phyloP scores from a whole-genome alignment of 2,113 vertebrate genomes.

The Lanius collurio region DNA sequence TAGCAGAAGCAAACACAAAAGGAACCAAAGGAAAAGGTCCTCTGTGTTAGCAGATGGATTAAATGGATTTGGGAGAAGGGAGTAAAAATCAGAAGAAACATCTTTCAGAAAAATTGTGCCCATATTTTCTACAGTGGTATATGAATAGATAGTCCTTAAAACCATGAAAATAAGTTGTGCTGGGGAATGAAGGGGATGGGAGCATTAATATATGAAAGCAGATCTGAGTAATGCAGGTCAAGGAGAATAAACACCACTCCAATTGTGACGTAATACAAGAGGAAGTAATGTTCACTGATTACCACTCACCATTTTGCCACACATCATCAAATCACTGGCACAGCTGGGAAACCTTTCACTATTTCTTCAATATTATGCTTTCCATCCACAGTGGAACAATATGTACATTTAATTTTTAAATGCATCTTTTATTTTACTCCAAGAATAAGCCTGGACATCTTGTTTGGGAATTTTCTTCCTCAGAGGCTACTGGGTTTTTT shows the following conservation, averaged over 20 bases:
- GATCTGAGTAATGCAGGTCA: not conserved
- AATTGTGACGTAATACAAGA: not conserved
- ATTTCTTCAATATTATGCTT: not conserved
- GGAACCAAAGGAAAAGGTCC: slow-evolving; percentile 10
- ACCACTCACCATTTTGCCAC: not conserved
- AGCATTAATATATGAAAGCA: not conserved
- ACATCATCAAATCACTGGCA: not conserved
- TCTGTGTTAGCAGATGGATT: not conserved
- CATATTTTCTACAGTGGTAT: not conserved
- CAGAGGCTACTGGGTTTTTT: not conserved
- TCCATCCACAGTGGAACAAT: not conserved
- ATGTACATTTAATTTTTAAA: not conserved
- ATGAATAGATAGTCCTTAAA: not conserved
- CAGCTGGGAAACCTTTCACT: not conserved
- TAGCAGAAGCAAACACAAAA: not conserved
- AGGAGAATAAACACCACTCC: not conserved
- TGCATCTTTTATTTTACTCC: not conserved
- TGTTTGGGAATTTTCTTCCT: not conserved
- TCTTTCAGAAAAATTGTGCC: not conserved
- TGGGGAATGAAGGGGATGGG: not conserved
- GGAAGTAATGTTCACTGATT: not conserved
- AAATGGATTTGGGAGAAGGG: not conserved
- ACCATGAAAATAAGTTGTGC: not conserved
- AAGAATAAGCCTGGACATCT: not conserved
- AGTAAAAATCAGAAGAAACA: not conserved